Percentiles rank a stretch among this genome's conserved stretches.
Conservation (phyloP, 2,888 invertebrate genomes). For the Ceratothoa steindachneri region DNA sequence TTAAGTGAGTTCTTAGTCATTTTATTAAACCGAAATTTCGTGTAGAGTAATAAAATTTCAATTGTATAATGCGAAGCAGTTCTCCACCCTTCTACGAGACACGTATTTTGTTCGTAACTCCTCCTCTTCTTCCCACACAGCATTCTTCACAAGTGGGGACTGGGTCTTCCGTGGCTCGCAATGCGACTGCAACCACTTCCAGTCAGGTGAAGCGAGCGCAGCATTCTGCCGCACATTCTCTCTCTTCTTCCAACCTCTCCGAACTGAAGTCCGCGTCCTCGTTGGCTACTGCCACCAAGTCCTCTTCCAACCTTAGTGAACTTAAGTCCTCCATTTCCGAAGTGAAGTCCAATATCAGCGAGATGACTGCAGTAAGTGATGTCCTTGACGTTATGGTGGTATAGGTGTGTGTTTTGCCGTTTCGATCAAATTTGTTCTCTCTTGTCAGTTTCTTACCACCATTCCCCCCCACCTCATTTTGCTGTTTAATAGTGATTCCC, state of each 20-base stretch:
- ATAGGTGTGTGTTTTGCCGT: not conserved
- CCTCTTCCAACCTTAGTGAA: conserved; percentile 33
- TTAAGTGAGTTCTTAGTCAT: no score
- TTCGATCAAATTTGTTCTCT: not conserved
- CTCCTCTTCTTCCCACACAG: conserved; percentile 15
- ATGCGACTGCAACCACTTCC: not conserved
- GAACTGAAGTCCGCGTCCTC: conserved; percentile 27
- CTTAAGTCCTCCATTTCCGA: conserved; percentile 46
- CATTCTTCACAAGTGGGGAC: not conserved
- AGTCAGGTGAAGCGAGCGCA: conserved; percentile 36
- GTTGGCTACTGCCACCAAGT: conserved; percentile 25
- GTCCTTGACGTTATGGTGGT: not conserved
- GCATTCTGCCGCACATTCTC: conserved; percentile 24
- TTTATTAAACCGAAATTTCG: no score
- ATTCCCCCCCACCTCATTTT: not conserved
- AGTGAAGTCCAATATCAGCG: conserved; percentile 45
- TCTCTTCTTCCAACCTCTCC: conserved; percentile 26
- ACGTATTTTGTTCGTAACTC: not conserved
- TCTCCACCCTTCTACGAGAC: no score
- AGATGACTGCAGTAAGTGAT: conserved; percentile 40
- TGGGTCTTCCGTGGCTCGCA: conserved; percentile 4
- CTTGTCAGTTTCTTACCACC: not conserved
- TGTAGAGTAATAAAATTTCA: no score
- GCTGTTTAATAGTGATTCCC: not conserved
- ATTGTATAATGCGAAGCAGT: no score